Evolutionary conservation across 2,797 vertebrate genomes (phyloP).

Genomic region (Ceyx erithaca): DNA sequence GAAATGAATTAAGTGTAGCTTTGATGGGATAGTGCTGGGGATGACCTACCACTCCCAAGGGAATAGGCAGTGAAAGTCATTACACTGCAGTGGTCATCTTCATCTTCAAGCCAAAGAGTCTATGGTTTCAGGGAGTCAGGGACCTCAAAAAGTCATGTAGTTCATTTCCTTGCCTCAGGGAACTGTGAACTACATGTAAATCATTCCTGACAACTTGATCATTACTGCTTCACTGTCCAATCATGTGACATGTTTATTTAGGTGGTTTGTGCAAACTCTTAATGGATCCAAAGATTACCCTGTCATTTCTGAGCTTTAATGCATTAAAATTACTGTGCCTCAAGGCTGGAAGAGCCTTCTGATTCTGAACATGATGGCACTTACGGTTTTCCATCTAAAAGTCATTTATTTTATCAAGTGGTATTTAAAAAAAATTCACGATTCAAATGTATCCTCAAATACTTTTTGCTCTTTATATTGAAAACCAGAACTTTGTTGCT

Average conservation of each 20-base stretch:
- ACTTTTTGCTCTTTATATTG: neutral
- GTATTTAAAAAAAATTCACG: neutral
- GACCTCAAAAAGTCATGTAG: neutral
- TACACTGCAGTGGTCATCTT: neutral
- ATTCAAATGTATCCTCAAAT: neutral
- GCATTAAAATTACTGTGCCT: neutral
- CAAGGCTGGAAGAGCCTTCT: neutral
- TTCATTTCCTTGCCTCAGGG: neutral
- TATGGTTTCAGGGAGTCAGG: neutral
- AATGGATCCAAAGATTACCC: constrained; percentile 8
- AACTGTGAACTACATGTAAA: neutral
- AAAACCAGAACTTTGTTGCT: neutral
- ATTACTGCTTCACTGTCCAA: neutral
- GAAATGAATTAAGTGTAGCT: neutral
- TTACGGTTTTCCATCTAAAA: neutral
- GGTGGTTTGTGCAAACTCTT: constrained; percentile 6
- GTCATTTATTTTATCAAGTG: neutral
- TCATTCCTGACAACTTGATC: neutral
- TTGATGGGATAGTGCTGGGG: neutral
- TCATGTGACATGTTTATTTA: neutral
- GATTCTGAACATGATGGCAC: neutral
- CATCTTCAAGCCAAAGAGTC: neutral
- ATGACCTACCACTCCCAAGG: neutral
- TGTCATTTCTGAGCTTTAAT: neutral
- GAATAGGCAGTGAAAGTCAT: neutral